Conservation (phyloP, 2,113 vertebrate genomes). For the Antennarius striatus region DNA sequence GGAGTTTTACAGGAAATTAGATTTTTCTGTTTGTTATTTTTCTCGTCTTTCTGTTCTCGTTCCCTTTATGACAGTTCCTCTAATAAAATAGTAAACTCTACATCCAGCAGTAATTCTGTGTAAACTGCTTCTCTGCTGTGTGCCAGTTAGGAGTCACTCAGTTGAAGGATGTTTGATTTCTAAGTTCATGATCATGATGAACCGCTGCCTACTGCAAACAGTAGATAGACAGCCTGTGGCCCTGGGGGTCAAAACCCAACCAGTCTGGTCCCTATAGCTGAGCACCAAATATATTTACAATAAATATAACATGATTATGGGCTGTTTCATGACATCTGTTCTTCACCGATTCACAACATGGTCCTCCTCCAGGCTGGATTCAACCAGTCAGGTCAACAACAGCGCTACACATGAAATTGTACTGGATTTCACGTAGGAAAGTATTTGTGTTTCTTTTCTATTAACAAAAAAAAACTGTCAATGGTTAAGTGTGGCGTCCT, state of each 20-base stretch:
- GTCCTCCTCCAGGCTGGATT: slow-evolving; percentile 7
- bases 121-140: not conserved
- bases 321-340: slow-evolving; percentile 4
- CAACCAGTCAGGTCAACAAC: slow-evolving; percentile 16
- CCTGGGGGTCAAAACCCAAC: slow-evolving; percentile 6
- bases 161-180: slow-evolving; percentile 23
- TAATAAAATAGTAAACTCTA: not conserved
- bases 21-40: not conserved
- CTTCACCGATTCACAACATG: not conserved
- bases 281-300: not conserved
- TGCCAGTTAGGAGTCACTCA: slow-evolving; percentile 17
- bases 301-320: not conserved
- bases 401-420: slow-evolving; percentile 48
- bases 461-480: not conserved
- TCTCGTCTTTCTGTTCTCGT: slow-evolving; percentile 2
- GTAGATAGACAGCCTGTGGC: not conserved
- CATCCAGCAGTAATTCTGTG: too few species aligned
- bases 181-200: slow-evolving; percentile 14
- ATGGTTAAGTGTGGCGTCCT: not conserved
- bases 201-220: slow-evolving; percentile 38
- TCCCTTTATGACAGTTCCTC: not conserved
- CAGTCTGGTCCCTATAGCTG: not conserved
- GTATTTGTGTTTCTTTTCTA: not conserved
- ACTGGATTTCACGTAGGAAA: slow-evolving; percentile 48
- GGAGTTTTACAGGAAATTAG: too few species aligned